Percentiles rank a stretch among this genome's conserved stretches.
Evolutionary conservation across 2,113 vertebrate species (phyloP).

Genomic region (Pseudorectes ferrugineus): DNA sequence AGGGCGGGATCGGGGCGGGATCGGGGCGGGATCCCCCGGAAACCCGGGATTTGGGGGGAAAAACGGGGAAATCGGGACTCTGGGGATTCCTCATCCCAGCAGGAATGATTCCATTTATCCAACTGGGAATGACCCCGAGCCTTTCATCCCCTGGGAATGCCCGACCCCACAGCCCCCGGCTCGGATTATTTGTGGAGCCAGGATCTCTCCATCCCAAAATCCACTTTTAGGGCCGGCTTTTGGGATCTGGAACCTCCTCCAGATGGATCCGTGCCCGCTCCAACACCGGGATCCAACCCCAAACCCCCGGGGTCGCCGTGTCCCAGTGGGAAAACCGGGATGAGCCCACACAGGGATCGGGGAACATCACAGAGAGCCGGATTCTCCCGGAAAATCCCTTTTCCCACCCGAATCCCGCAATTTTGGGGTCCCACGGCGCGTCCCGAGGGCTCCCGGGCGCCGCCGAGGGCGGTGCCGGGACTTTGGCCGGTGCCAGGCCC

Average conservation of each 20-base stretch:
- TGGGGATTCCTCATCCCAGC: background rate
- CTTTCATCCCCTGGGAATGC: background rate
- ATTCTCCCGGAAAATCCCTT: accelerated
- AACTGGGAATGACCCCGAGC: background rate
- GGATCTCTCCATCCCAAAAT: background rate
- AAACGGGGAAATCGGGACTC: background rate
- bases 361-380: accelerated
- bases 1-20: too few species aligned
- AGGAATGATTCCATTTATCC: background rate
- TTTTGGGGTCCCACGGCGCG: too few species aligned
- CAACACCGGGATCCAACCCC: background rate
- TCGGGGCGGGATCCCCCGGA: background rate
- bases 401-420: background rate
- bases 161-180: background rate
- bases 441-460: too few species aligned
- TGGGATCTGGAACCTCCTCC: background rate
- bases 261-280: background rate
- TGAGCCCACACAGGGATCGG: background rate
- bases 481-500: background rate
- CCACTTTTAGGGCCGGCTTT: background rate
- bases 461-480: background rate
- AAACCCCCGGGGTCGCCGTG: accelerated
- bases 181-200: background rate
- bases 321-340: background rate
- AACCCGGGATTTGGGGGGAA: background rate